Evolutionary conservation across 23 tunicate species (phyloP).

Genomic region (Oikopleura vanhoeffeni): DNA sequence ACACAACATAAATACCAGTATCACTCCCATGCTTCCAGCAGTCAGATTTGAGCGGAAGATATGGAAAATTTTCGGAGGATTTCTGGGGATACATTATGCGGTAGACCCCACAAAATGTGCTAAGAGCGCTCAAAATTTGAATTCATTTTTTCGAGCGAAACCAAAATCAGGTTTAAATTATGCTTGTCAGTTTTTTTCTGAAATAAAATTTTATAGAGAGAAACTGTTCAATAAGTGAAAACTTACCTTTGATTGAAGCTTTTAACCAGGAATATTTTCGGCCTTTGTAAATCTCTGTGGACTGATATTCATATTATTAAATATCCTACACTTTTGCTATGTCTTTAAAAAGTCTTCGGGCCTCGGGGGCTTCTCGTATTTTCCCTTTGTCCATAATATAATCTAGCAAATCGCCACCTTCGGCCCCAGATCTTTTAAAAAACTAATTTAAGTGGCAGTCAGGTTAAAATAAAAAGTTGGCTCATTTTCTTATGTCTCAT

Average conservation of each 20-base stretch:
- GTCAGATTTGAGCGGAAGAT: background rate
- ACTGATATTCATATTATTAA: background rate
- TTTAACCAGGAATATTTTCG: background rate
- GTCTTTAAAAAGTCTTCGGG: background rate
- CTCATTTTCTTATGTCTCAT: no score
- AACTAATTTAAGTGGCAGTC: background rate
- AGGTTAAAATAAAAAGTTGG: background rate
- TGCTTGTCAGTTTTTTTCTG: background rate
- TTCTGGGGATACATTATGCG: background rate
- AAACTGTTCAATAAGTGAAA: no score
- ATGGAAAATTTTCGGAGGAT: background rate
- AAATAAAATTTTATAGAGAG: no score
- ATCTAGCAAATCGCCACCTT: background rate
- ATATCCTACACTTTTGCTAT: background rate
- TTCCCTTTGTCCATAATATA: constrained; percentile 10
- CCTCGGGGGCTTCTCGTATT: background rate
- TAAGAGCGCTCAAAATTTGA: background rate
- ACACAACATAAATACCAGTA: background rate
- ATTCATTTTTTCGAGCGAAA: background rate
- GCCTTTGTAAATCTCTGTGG: background rate
- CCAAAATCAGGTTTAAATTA: background rate
- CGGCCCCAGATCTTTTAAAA: background rate
- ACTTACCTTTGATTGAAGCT: no score
- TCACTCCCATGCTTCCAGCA: constrained; percentile 11
- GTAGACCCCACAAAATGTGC: background rate